A percentile compares a stretch with the other conserved stretches of the same genome.
Conservation (phyloP, 1,140 invertebrate species). For the Tyrophagus putrescentiae region DNA sequence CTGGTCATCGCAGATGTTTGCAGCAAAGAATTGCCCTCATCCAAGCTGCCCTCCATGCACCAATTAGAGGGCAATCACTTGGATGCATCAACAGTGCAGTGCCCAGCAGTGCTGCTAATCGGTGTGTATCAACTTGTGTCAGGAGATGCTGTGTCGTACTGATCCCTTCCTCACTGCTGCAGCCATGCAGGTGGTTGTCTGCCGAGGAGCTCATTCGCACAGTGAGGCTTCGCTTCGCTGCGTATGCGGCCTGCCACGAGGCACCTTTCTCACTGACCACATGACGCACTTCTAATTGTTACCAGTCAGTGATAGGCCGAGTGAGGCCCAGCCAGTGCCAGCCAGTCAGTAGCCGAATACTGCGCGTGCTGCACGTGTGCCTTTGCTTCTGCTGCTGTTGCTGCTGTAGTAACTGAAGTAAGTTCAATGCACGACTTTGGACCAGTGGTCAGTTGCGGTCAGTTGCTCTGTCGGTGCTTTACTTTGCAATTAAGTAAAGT, state of each 20-base stretch:
- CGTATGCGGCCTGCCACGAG: background rate
- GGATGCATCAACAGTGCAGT: too few relatives aligned
- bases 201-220: background rate
- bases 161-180: background rate
- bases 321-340: too few relatives aligned
- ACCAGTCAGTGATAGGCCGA: background rate
- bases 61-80: too few relatives aligned
- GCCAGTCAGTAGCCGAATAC: background rate
- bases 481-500: too few relatives aligned
- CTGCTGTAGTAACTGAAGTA: too few relatives aligned
- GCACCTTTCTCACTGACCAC: slow-evolving; percentile 10
- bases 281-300: background rate
- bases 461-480: background rate
- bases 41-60: too few relatives aligned
- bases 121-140: slow-evolving; percentile 10
- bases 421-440: slow-evolving; percentile 3
- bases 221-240: background rate
- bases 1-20: background rate
- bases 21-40: background rate
- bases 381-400: background rate
- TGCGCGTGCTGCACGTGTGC: slow-evolving; percentile 12
- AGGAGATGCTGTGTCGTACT: background rate
- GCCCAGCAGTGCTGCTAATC: slow-evolving; percentile 1
- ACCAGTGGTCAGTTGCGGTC: background rate
- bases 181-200: background rate